A percentile compares a stretch with the other conserved stretches of the same genome.
Evolutionary conservation across 2,113 vertebrate genomes (phyloP).

Genomic region (Drymodes brunneopygia): DNA sequence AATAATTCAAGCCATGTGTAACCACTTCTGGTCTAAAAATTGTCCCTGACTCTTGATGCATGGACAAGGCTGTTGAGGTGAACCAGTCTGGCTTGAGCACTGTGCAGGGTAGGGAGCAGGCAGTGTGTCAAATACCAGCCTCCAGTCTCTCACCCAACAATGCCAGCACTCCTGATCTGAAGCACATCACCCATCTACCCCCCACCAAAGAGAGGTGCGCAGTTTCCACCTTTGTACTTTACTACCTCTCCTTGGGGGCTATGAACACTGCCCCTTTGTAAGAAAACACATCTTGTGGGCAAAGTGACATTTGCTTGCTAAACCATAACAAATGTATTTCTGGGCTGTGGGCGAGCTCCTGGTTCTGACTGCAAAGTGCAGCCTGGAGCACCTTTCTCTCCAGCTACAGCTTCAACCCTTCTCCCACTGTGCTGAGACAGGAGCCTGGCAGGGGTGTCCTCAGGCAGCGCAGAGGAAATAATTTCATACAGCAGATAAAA

Average conservation of each 20-base stretch:
- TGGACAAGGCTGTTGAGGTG: background rate
- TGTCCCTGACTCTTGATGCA: slow-evolving; percentile 61
- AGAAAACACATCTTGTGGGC: background rate
- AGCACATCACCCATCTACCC: background rate
- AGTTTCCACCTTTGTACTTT: background rate
- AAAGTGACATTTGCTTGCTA: background rate
- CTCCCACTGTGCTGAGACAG: background rate
- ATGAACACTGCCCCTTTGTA: background rate
- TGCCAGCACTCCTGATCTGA: background rate
- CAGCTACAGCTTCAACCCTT: background rate
- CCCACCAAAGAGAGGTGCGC: background rate
- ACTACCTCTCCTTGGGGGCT: background rate
- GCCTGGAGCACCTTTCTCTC: background rate
- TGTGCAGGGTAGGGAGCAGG: background rate
- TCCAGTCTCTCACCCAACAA: background rate
- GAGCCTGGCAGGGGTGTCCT: background rate
- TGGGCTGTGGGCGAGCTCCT: background rate
- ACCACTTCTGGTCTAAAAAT: slow-evolving; percentile 73
- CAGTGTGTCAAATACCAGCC: background rate
- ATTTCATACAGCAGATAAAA: background rate
- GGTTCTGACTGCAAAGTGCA: background rate
- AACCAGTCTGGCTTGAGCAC: background rate
- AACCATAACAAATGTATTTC: background rate
- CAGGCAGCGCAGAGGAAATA: background rate
- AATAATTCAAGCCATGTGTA: slow-evolving; percentile 79